phyloP scores from a whole-genome alignment of 2,113 vertebrate species.

The Varanus komodoensis region DNA sequence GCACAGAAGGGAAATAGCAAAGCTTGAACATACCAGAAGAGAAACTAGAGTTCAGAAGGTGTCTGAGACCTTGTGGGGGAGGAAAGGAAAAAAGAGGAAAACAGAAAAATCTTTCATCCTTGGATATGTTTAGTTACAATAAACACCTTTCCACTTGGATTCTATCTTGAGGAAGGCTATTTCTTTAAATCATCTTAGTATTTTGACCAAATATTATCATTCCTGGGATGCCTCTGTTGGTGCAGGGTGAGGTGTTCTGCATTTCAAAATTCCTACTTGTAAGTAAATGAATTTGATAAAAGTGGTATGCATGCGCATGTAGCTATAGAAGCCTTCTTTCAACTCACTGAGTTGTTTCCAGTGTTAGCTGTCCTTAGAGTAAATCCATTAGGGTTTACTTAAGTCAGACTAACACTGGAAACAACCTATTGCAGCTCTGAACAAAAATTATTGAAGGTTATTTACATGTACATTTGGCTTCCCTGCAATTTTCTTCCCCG shows the following conservation, averaged over 20 bases:
- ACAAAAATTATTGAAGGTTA: neutral
- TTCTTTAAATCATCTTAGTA: neutral
- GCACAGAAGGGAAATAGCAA: too few species aligned
- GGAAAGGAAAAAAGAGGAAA: neutral
- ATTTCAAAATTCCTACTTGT: neutral
- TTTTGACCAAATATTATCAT: neutral
- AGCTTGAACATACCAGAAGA: too few species aligned
- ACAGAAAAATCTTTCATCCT: neutral
- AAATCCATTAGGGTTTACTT: too few species aligned
- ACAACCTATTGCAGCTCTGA: neutral
- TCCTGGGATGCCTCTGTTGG: neutral
- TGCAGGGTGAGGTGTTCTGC: neutral
- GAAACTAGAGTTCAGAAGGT: too few species aligned
- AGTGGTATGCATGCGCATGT: too few species aligned
- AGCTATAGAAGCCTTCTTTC: neutral
- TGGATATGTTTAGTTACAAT: neutral
- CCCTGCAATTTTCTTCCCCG: constrained; percentile 7
- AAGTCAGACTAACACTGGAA: too few species aligned
- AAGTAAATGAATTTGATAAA: neutral
- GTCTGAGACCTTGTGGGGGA: neutral
- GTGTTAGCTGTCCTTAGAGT: too few species aligned
- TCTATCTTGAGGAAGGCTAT: neutral
- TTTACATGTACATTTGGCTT: neutral
- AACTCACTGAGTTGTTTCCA: neutral
- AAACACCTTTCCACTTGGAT: neutral